A percentile compares a stretch with the other conserved stretches of the same genome.
phyloP scores from a whole-genome alignment of 1,140 invertebrate species.

The Penaeus vannamei region DNA sequence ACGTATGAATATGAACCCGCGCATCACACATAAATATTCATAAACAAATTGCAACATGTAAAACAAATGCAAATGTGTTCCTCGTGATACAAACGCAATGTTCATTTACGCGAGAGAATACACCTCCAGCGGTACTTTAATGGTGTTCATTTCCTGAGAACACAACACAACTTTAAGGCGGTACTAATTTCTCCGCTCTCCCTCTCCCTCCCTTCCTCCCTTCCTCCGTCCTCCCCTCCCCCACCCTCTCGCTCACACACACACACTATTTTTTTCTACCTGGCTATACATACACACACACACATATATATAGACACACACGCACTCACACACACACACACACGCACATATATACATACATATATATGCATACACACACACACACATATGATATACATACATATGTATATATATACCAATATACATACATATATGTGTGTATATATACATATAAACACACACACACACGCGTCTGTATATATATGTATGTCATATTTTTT shows the following conservation, averaged over 20 bases:
- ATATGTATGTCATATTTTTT: conserved; percentile 8
- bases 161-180: no score
- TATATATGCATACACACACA: conserved; percentile 12
- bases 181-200: neutral
- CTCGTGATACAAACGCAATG: no score
- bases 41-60: no score
- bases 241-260: no score
- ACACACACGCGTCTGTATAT: conserved; percentile 6
- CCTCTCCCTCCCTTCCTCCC: no score
- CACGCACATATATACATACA: conserved; percentile 12
- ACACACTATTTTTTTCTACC: conserved; percentile 5
- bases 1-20: no score
- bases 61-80: no score
- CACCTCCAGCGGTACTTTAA: neutral
- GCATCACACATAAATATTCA: no score
- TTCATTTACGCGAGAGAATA: neutral
- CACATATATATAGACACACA: conserved; percentile 6
- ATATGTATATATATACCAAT: conserved; percentile 1
- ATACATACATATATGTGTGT: conserved; percentile 1
- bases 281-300: conserved; percentile 11
- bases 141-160: neutral
- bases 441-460: conserved; percentile 8
- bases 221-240: no score
- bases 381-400: conserved; percentile 3
- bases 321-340: conserved; percentile 5